phyloP scores from a whole-genome alignment of 1,140 invertebrate genomes.

The Dreissena rostriformis region DNA sequence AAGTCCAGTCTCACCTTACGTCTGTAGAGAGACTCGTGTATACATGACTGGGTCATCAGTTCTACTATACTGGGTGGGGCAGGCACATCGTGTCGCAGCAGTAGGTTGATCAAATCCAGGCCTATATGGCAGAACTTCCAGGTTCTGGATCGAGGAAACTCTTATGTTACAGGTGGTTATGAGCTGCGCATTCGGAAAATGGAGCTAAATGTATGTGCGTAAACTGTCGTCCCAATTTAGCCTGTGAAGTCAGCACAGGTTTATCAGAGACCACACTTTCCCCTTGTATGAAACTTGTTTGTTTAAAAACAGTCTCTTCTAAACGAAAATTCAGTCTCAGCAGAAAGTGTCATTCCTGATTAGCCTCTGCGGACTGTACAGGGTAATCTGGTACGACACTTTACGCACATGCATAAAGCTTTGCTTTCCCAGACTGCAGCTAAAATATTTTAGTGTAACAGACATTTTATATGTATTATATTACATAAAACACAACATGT shows the following conservation, averaged over 20 bases:
- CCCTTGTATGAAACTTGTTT: too few species aligned
- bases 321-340: too few species aligned
- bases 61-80: constrained; percentile 86
- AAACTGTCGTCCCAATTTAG: neutral
- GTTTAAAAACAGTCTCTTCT: too few species aligned
- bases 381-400: too few species aligned
- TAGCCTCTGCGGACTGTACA: too few species aligned
- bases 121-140: constrained; percentile 86
- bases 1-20: constrained; percentile 84
- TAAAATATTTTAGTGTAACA: too few species aligned
- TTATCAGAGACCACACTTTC: neutral
- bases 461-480: too few species aligned
- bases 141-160: constrained; percentile 64
- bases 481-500: neutral
- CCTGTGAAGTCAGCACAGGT: neutral
- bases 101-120: constrained; percentile 87
- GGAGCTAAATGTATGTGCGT: constrained; percentile 57
- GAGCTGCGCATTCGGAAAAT: neutral
- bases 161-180: too few species aligned
- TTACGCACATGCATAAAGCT: too few species aligned
- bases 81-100: constrained; percentile 88
- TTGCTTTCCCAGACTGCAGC: too few species aligned
- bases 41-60: constrained; percentile 86
- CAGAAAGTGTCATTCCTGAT: too few species aligned
- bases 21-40: constrained; percentile 90